phyloP scores from a whole-genome alignment of 2,888 invertebrate genomes.

The Phalera bucephala region DNA sequence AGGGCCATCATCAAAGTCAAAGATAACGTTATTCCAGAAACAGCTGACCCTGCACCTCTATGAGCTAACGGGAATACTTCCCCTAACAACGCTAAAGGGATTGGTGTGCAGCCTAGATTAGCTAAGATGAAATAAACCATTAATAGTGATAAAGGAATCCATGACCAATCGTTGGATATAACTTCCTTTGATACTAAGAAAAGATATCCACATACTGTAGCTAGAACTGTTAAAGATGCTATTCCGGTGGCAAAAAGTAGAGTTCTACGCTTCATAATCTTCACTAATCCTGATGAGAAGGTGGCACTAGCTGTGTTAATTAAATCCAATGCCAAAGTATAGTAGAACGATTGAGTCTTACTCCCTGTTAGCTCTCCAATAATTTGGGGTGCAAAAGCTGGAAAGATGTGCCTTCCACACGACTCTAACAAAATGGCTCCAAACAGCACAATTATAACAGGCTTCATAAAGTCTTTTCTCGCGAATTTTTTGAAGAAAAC shows the following conservation, averaged over 20 bases:
- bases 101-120: slow-evolving; percentile 44
- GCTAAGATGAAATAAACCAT: slow-evolving; percentile 37
- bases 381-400: slow-evolving; percentile 42
- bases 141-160: slow-evolving; percentile 11
- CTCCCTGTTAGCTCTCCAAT: slow-evolving; percentile 35
- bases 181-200: slow-evolving; percentile 4
- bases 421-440: slow-evolving; percentile 37
- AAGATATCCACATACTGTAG: slow-evolving; percentile 4
- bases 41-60: slow-evolving; percentile 45
- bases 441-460: slow-evolving; percentile 32
- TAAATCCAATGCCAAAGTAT: slow-evolving; percentile 38
- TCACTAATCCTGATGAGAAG: slow-evolving; percentile 37
- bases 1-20: slow-evolving; percentile 41
- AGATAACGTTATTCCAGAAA: slow-evolving; percentile 62
- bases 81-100: slow-evolving; percentile 39
- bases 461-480: slow-evolving; percentile 38
- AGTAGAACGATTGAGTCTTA: slow-evolving; percentile 36
- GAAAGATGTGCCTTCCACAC: slow-evolving; percentile 42
- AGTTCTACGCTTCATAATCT: slow-evolving; percentile 36
- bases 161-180: neutral
- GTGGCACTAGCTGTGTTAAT: slow-evolving; percentile 35
- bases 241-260: slow-evolving; percentile 16
- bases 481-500: slow-evolving; percentile 27
- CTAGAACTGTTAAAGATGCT: slow-evolving; percentile 2
- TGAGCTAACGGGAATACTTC: slow-evolving; percentile 44